These are phyloP conservation scores for Hemicordylus capensis DNA, from an alignment of 2,113 vertebrate species.

Conservation along the genomic window DNA sequence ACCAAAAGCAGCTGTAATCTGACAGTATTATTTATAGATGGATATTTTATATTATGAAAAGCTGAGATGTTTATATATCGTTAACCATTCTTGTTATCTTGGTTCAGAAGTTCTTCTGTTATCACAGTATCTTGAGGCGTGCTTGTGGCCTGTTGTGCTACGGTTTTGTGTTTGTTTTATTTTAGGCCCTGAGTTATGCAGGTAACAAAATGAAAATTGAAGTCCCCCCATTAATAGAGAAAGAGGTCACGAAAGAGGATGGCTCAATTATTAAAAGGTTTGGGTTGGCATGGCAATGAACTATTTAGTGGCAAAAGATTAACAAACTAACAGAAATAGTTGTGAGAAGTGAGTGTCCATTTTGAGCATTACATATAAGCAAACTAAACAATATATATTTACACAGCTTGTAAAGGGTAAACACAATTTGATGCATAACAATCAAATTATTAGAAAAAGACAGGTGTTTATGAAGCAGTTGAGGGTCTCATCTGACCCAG, in stretches of 20 bases:
- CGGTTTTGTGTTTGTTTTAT: constrained; percentile 34
- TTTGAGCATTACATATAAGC: background rate
- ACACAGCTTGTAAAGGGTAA: background rate
- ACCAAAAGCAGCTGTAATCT: no score
- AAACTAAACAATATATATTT: constrained; percentile 28
- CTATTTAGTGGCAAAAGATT: constrained; percentile 32
- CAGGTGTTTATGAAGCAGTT: background rate
- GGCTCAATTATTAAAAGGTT: constrained; percentile 96
- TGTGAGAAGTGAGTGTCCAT: background rate
- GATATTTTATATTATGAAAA: background rate
- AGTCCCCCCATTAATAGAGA: constrained; percentile 88
- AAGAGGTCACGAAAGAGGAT: constrained; percentile 85
- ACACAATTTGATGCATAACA: background rate
- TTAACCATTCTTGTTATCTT: background rate
- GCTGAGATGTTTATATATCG: background rate
- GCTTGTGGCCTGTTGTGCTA: background rate
- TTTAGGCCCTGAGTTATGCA: constrained; percentile 89
- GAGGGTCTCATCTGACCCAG: background rate
- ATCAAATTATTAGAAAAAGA: background rate
- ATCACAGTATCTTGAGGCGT: background rate
- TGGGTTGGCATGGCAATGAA: constrained; percentile 74
- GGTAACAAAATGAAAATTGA: constrained; percentile 83
- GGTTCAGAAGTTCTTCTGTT: background rate
- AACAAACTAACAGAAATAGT: constrained; percentile 60
- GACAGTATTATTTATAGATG: background rate